Evolutionary conservation across 2,888 invertebrate genomes (phyloP).

Genomic region (Copidosoma aretas): DNA sequence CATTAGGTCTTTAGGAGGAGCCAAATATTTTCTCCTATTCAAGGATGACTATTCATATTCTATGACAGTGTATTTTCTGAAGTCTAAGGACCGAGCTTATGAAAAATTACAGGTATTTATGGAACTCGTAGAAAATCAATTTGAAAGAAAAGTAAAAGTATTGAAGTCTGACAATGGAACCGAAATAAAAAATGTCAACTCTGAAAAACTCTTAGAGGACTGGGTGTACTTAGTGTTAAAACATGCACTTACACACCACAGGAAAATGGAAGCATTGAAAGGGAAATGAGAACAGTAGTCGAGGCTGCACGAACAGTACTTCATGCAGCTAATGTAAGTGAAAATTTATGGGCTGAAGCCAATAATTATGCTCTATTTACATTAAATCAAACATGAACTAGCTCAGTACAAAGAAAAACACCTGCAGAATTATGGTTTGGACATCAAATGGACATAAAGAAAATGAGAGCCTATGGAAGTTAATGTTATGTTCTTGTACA

Average conservation of each 20-base stretch:
- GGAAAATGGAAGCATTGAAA: conserved; percentile 34
- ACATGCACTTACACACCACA: conserved; percentile 48
- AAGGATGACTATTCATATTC: conserved; percentile 36
- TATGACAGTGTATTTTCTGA: conserved; percentile 45
- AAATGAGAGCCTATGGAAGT: conserved; percentile 43
- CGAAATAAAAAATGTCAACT: conserved; percentile 48
- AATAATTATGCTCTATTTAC: conserved; percentile 45
- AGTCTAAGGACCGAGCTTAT: conserved; percentile 47
- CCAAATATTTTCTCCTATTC: conserved; percentile 48
- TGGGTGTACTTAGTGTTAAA: conserved; percentile 46
- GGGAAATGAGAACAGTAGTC: conserved; percentile 53
- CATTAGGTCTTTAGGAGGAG: conserved; percentile 46
- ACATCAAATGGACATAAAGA: conserved; percentile 19
- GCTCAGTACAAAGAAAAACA: conserved; percentile 29
- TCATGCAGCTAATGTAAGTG: conserved; percentile 36
- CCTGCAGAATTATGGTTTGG: conserved; percentile 39
- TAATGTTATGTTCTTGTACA: conserved; percentile 42
- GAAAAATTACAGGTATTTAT: conserved; percentile 42
- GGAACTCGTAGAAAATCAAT: conserved; percentile 50
- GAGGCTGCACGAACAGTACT: conserved; percentile 49
- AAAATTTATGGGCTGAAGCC: conserved; percentile 46
- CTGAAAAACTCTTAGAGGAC: conserved; percentile 42
- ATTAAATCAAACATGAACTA: conserved; percentile 40
- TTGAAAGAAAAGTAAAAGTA: conserved; percentile 45
- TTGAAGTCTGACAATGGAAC: conserved; percentile 49